phyloP scores from a whole-genome alignment of 37 sponge, comb jelly and placozoan genomes.

The Crambe crambe region DNA sequence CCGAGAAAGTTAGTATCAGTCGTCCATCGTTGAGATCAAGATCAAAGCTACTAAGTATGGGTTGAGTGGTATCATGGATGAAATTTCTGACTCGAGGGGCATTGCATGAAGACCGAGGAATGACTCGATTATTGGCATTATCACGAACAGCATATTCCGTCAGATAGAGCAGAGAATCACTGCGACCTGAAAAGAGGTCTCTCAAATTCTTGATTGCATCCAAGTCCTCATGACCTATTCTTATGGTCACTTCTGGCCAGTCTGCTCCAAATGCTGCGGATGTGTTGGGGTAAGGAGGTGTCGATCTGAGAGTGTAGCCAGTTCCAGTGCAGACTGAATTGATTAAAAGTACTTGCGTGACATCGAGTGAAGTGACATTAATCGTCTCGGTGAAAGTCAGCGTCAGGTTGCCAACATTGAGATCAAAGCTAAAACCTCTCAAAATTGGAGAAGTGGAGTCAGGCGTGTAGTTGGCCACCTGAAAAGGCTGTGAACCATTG shows the following conservation, averaged over 20 bases:
- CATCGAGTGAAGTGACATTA: slow-evolving; percentile 78
- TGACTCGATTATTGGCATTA: slow-evolving; percentile 72
- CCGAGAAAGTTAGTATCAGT: slow-evolving; percentile 87
- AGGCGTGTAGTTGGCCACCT: slow-evolving; percentile 20
- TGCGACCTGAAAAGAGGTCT: slow-evolving; percentile 38
- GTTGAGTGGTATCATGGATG: slow-evolving; percentile 73
- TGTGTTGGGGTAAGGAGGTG: slow-evolving; percentile 76
- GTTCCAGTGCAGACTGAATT: slow-evolving; percentile 19
- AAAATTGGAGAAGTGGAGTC: slow-evolving; percentile 68
- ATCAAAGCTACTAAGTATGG: slow-evolving; percentile 76
- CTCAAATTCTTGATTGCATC: slow-evolving; percentile 80
- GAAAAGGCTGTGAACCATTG: background rate
- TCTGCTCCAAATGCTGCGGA: slow-evolving; percentile 68
- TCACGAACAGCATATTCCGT: slow-evolving; percentile 49
- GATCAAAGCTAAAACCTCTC: slow-evolving; percentile 67
- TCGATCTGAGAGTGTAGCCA: slow-evolving; percentile 54
- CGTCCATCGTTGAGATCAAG: slow-evolving; percentile 82
- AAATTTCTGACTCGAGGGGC: slow-evolving; percentile 40
- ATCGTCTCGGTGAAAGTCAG: slow-evolving; percentile 91
- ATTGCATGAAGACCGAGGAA: slow-evolving; percentile 8
- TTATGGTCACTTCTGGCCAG: slow-evolving; percentile 57
- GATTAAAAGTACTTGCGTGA: slow-evolving; percentile 67
- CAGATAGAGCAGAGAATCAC: slow-evolving; percentile 64
- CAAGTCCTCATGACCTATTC: slow-evolving; percentile 81
- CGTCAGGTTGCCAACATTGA: slow-evolving; percentile 79